Conservation (phyloP, 2,888 invertebrate species). For the Mesodorylaimus sp. region DNA sequence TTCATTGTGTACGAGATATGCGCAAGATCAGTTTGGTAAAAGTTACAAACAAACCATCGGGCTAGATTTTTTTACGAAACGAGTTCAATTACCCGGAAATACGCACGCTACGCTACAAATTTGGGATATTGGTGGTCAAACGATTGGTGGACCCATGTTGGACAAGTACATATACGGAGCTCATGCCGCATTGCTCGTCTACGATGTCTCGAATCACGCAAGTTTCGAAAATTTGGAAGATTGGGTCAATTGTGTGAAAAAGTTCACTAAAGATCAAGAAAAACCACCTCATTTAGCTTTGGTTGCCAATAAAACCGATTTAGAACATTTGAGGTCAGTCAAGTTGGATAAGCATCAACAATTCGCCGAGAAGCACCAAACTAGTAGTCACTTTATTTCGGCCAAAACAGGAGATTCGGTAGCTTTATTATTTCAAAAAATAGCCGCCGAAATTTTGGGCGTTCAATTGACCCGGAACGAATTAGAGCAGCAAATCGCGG, state of each 20-base stretch:
- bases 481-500: conserved; percentile 46
- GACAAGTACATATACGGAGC: conserved; percentile 41
- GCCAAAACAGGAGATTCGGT: conserved; percentile 41
- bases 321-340: conserved; percentile 38
- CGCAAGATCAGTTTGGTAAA: conserved; percentile 45
- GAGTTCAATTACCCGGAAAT: conserved; percentile 38
- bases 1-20: conserved; percentile 37
- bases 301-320: conserved; percentile 40
- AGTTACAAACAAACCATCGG: conserved; percentile 44
- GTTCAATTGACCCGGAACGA: conserved; percentile 46
- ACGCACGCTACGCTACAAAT: conserved; percentile 38
- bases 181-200: conserved; percentile 50
- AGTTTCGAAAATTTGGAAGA: conserved; percentile 56
- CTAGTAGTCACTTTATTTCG: conserved; percentile 37
- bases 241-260: conserved; percentile 44
- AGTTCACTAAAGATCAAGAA: conserved; percentile 27
- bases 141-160: conserved; percentile 56
- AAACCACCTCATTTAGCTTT: conserved; percentile 34
- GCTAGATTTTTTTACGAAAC: conserved; percentile 50
- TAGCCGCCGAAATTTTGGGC: conserved; percentile 50
- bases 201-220: conserved; percentile 58
- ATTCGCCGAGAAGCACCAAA: conserved; percentile 34
- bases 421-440: conserved; percentile 42
- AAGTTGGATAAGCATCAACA: conserved; percentile 36
- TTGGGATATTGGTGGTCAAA: conserved; percentile 65